Conservation (phyloP, 53 echinoderm and acorn worm species). For the Hippasteria phrygiana region DNA sequence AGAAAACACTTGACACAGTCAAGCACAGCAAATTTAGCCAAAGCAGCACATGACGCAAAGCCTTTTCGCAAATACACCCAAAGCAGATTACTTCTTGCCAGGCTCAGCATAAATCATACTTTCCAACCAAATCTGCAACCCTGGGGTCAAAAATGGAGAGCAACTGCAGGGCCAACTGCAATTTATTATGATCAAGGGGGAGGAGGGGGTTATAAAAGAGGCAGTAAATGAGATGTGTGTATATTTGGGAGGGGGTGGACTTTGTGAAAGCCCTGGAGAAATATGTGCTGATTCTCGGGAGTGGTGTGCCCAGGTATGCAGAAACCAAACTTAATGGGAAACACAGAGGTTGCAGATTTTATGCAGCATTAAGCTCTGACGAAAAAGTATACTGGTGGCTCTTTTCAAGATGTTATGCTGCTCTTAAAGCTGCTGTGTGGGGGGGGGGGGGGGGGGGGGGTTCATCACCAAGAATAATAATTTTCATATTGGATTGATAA, state of each 20-base stretch:
- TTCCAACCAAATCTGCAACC: conserved; percentile 15
- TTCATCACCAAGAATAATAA: too few species aligned
- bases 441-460: too few species aligned
- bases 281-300: not conserved
- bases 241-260: too few species aligned
- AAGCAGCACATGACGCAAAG: not conserved
- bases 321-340: conserved; percentile 11
- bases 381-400: not conserved
- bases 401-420: not conserved
- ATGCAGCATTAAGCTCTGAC: not conserved
- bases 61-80: not conserved
- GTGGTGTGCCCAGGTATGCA: conserved; percentile 7
- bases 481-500: too few species aligned
- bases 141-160: conserved; percentile 3
- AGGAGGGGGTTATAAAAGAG: not conserved
- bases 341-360: not conserved
- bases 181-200: not conserved
- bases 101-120: conserved; percentile 16
- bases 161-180: conserved; percentile 1
- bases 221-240: not conserved
- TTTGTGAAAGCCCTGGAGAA: conserved; percentile 27
- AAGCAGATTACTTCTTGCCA: not conserved
- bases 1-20: not conserved
- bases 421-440: too few species aligned
- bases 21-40: not conserved